Percentiles rank a stretch among this genome's conserved stretches.
These are phyloP conservation scores for Megaceryle torquata DNA, from an alignment of 2,113 vertebrate species.

Conservation along the genomic window DNA sequence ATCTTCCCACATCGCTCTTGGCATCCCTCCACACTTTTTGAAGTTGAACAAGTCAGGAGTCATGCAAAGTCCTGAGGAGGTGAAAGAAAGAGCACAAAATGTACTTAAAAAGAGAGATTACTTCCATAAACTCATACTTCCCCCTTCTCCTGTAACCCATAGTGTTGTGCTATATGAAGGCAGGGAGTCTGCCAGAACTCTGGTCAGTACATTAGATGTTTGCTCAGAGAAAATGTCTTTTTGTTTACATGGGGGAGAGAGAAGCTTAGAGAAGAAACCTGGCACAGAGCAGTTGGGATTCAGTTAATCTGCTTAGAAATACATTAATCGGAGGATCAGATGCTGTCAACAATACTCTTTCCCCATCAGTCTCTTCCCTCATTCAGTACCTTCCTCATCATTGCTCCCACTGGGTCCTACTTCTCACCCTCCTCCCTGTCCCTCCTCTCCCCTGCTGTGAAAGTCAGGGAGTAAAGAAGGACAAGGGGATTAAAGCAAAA, in stretches of 20 bases:
- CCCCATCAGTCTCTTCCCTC: constrained; percentile 38
- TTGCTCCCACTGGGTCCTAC: constrained; percentile 11
- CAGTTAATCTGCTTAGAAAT: constrained; percentile 80
- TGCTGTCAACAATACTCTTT: constrained; percentile 68
- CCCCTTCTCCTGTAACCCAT: background rate
- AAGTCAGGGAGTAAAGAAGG: constrained; percentile 40
- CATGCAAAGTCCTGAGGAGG: background rate
- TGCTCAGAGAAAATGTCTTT: constrained; percentile 50
- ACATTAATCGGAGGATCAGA: constrained; percentile 74
- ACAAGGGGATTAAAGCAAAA: constrained; percentile 63
- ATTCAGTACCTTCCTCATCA: constrained; percentile 19
- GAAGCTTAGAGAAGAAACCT: constrained; percentile 74
- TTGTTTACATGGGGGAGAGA: constrained; percentile 58
- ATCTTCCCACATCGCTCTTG: background rate
- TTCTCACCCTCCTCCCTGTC: background rate
- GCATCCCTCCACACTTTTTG: background rate
- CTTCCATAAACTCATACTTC: background rate
- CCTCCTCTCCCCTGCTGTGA: constrained; percentile 44
- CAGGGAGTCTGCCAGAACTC: background rate
- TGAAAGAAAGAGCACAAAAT: background rate
- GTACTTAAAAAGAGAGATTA: background rate
- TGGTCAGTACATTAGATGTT: background rate
- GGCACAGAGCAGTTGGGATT: constrained; percentile 78
- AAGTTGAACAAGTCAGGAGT: background rate
- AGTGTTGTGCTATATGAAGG: background rate